Conservation (phyloP, 1,140 invertebrate genomes). For the Apis laboriosa region DNA sequence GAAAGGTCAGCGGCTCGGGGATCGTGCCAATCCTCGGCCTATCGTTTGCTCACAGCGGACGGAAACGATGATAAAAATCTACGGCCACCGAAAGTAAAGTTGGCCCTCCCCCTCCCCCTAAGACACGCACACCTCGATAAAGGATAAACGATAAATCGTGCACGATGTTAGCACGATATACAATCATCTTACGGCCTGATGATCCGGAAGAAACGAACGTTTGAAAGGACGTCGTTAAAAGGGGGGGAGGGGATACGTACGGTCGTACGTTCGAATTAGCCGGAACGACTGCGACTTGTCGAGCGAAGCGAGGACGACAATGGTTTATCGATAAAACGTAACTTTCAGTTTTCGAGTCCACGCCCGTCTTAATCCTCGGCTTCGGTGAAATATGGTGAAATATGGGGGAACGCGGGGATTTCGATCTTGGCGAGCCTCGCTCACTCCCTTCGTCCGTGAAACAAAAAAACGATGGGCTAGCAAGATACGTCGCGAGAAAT, state of each 20-base stretch:
- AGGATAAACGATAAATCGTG: too few relatives aligned
- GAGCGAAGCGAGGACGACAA: background rate
- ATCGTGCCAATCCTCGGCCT: too few relatives aligned
- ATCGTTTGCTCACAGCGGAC: too few relatives aligned
- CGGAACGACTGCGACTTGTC: background rate
- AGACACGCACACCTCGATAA: too few relatives aligned
- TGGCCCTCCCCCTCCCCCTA: too few relatives aligned
- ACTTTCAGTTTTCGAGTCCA: slow-evolving; percentile 13
- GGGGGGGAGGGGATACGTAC: too few relatives aligned
- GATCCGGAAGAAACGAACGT: background rate
- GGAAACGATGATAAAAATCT: too few relatives aligned
- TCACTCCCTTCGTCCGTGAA: background rate
- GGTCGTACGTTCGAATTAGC: slow-evolving; percentile 19
- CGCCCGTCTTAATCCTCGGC: slow-evolving; percentile 41
- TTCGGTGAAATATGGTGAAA: slow-evolving; percentile 19
- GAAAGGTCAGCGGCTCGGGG: too few relatives aligned
- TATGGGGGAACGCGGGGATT: slow-evolving; percentile 25
- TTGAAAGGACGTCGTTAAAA: background rate
- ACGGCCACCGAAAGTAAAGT: too few relatives aligned
- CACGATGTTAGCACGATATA: too few relatives aligned
- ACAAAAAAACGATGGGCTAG: slow-evolving; percentile 19
- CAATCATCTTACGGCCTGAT: too few relatives aligned
- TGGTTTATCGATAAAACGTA: slow-evolving; percentile 43
- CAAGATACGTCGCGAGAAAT: background rate
- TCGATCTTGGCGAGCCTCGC: slow-evolving; percentile 14